Percentiles rank a stretch among this genome's conserved stretches.
These are phyloP conservation scores for Morpho deidamia DNA, from an alignment of 2,888 invertebrate species.

Conservation along the genomic window DNA sequence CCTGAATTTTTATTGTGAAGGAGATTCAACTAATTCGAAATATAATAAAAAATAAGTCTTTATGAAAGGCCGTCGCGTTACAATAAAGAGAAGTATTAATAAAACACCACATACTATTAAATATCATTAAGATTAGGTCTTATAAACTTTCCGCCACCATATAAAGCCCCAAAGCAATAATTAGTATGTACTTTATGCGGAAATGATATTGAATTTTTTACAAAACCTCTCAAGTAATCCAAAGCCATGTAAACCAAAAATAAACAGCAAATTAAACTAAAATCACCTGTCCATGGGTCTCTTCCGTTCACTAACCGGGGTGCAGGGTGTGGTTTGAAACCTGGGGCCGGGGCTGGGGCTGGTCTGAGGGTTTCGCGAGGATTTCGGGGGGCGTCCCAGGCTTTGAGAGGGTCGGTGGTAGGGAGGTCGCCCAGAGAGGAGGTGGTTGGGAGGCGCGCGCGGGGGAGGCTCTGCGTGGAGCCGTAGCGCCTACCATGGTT, in stretches of 20 bases:
- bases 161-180: no score
- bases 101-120: no score
- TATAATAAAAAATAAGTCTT: no score
- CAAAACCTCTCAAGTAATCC: constrained; percentile 31
- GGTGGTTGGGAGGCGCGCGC: constrained; percentile 52
- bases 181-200: no score
- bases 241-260: constrained; percentile 39
- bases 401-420: constrained; percentile 54
- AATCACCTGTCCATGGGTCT: constrained; percentile 81
- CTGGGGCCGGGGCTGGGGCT: constrained; percentile 20
- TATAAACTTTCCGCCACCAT: no score
- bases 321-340: constrained; percentile 47
- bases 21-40: no score
- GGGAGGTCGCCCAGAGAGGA: constrained; percentile 65
- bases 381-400: constrained; percentile 56
- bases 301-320: constrained; percentile 68
- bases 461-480: constrained; percentile 69
- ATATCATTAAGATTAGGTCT: no score
- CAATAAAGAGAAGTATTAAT: no score
- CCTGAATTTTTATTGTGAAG: no score
- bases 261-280: constrained; percentile 69
- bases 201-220: no score
- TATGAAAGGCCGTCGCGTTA: no score
- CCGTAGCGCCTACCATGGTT: constrained; percentile 81
- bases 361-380: constrained; percentile 18